These are phyloP conservation scores for Egretta garzetta DNA, from an alignment of 2,113 vertebrate genomes.

Conservation along the genomic window DNA sequence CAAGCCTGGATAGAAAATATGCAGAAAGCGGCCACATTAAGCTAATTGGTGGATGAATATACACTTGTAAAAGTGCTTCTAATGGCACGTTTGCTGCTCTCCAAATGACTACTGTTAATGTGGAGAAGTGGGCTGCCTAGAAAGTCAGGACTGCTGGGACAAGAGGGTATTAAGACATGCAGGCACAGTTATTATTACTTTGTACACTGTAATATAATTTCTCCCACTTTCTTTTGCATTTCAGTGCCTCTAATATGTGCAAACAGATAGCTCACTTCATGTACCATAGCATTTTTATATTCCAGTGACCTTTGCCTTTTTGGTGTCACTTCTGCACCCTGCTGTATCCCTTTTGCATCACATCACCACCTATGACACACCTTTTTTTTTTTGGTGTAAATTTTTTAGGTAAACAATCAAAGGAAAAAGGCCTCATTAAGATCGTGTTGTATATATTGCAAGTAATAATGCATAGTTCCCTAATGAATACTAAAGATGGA, in stretches of 20 bases:
- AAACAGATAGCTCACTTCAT: constrained; percentile 6
- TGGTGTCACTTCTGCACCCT: background rate
- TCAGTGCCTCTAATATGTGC: constrained; percentile 22
- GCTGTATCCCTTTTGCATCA: background rate
- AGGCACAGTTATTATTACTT: constrained; percentile 80
- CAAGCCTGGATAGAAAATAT: constrained; percentile 94
- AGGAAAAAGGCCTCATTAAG: constrained; percentile 63
- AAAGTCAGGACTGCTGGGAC: constrained; percentile 87
- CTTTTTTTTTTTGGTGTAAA: background rate
- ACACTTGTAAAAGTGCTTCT: constrained; percentile 99
- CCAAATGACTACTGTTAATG: constrained; percentile 92
- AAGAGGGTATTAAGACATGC: constrained; percentile 83
- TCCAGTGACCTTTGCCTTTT: background rate
- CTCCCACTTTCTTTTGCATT: constrained; percentile 57
- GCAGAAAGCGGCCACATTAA: constrained; percentile 97
- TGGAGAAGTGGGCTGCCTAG: constrained; percentile 87
- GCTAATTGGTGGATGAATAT: constrained; percentile 99
- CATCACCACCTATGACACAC: background rate
- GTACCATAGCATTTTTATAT: background rate
- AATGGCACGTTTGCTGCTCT: constrained; percentile 98
- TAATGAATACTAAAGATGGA: constrained; percentile 74
- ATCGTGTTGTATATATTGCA: constrained; percentile 67
- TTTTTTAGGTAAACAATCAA: constrained; percentile 59
- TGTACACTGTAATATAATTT: constrained; percentile 70
- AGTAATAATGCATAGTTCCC: constrained; percentile 72